These are phyloP conservation scores for Macrophya annulata DNA, from an alignment of 2,888 invertebrate genomes.

Conservation along the genomic window DNA sequence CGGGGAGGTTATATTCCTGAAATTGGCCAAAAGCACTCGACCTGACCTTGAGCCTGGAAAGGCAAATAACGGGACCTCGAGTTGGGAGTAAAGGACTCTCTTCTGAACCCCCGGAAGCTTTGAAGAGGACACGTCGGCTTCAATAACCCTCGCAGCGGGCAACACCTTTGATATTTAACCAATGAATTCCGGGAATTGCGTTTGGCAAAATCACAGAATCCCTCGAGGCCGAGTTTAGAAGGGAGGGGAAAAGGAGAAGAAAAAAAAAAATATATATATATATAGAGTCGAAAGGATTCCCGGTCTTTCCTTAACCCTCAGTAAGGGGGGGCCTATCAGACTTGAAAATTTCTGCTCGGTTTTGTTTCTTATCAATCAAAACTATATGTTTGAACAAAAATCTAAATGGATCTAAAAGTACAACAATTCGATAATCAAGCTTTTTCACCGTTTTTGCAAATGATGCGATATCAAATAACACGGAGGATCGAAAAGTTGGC, in stretches of 20 bases:
- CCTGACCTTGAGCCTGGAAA: constrained; percentile 45
- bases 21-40: constrained; percentile 45
- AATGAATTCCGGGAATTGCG: constrained; percentile 34
- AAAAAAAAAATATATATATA: too few species aligned
- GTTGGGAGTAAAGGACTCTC: background rate
- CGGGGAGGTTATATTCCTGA: constrained; percentile 19
- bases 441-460: background rate
- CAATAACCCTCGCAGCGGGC: constrained; percentile 36
- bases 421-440: background rate
- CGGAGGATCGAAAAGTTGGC: background rate
- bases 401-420: background rate
- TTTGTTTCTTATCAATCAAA: background rate
- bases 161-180: constrained; percentile 47
- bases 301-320: background rate
- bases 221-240: background rate
- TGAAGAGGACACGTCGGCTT: constrained; percentile 48
- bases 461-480: background rate
- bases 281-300: background rate
- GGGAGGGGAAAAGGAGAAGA: background rate
- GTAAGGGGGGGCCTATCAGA: background rate
- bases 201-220: constrained; percentile 44
- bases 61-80: constrained; percentile 42
- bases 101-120: constrained; percentile 39
- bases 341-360: background rate
- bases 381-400: background rate